A percentile compares a stretch with the other conserved stretches of the same genome.
phyloP scores from a whole-genome alignment of 2,888 invertebrate genomes.

The Luperina testacea region DNA sequence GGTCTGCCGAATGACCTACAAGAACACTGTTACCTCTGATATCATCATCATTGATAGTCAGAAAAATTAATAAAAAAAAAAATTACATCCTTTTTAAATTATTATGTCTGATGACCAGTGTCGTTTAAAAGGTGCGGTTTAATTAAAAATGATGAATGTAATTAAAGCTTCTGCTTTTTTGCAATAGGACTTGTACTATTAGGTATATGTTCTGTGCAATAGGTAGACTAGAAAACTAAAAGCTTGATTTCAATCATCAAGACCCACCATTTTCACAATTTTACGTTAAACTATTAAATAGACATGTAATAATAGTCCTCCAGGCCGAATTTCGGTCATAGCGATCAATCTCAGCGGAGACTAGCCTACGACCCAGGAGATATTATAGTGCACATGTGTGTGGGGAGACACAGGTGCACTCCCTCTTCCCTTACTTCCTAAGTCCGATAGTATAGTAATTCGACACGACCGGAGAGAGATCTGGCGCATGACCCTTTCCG shows the following conservation, averaged over 20 bases:
- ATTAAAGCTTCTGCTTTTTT: neutral
- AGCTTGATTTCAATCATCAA: neutral
- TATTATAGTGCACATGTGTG: neutral
- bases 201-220: neutral
- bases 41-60: constrained; percentile 7
- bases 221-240: neutral
- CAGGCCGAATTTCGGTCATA: no score
- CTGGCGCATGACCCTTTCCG: no score
- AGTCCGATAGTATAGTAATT: no score
- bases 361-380: neutral
- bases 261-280: neutral
- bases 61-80: neutral
- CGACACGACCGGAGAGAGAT: no score
- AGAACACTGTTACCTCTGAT: neutral
- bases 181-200: neutral
- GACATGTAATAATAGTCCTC: neutral
- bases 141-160: constrained; percentile 9
- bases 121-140: neutral
- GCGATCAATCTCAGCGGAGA: no score
- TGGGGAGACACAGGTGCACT: neutral
- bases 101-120: neutral
- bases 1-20: neutral
- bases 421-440: no score
- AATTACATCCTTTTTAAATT: neutral
- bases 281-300: neutral